Evolutionary conservation across 2,888 invertebrate species (phyloP), one percentile per base, ranked within the genome.

Genomic region (Amphipyra berbera): DNA sequence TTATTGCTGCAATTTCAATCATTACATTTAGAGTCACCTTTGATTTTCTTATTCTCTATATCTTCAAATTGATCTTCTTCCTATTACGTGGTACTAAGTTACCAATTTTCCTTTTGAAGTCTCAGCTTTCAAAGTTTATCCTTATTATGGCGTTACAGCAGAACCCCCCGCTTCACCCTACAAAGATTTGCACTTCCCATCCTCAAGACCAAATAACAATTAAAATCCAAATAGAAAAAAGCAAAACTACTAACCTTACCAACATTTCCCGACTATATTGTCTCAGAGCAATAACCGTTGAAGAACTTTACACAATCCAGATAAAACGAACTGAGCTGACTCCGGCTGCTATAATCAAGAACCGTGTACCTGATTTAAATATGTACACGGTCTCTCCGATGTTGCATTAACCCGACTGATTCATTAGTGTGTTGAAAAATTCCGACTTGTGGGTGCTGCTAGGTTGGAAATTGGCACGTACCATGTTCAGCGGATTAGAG

Each of bases 321-420:
- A 79, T 80, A 80, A 79, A 76, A 78, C 74, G 53, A 15, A 66
- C 73, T 68, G 37, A 67, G 50, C 59, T 73, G 75, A 77, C 73
- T 79, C 71, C 52, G 60, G 53, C 66, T 81, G 78, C 70, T 79
- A 80, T 89, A 90, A 90, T 90, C 89, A 89, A 86, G 85, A 82
- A 69, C 68, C 81, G 72, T 87, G 85, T 85, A 79, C 78, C 88
- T 88, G 88, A 90, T 91, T 90, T 90, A 83, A 90, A 91, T 91
- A 88, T 87, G 86, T 84, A 88, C 85, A 86, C 79, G 81, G 78
- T 68, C 78, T 80, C 71, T 53, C 50, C 79, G 69, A 74, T 82
- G 84, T 75, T 73, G 76, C 80, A 72, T 81, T 78, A 73, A 75
- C 61, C 69, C 78, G 72, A 74, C 65, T 86, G 90, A 90, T 90